A percentile compares a stretch with the other conserved stretches of the same genome.
Evolutionary conservation across 2,888 invertebrate species (phyloP).

Genomic region (Chrysopilus asiliformis): DNA sequence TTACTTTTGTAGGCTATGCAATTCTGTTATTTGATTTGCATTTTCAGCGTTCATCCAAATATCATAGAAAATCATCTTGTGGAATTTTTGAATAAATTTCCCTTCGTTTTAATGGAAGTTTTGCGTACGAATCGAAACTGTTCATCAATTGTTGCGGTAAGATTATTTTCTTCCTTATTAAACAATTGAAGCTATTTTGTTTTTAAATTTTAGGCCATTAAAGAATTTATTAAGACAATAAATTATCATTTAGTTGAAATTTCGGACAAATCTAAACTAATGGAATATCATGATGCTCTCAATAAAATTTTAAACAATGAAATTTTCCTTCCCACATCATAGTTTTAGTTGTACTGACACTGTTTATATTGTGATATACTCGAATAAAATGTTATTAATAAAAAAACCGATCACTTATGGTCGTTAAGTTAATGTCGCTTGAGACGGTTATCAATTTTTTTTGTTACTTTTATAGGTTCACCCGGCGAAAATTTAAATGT

Average conservation of each 20-base stretch:
- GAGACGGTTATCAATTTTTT: too few species aligned
- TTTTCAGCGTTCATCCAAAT: constrained; percentile 23
- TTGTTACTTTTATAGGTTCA: too few species aligned
- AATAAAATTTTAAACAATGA: too few species aligned
- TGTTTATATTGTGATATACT: too few species aligned
- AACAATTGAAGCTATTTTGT: constrained; percentile 1
- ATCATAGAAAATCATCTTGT: constrained; percentile 21
- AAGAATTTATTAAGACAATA: constrained; percentile 3
- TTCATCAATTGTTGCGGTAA: background rate
- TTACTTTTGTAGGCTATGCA: constrained; percentile 18
- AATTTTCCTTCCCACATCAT: too few species aligned
- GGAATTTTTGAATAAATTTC: constrained; percentile 26
- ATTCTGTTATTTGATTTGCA: constrained; percentile 25
- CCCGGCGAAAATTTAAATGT: too few species aligned
- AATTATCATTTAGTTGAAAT: background rate
- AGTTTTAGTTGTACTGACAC: too few species aligned
- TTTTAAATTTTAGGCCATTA: constrained; percentile 2
- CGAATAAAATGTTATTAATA: too few species aligned
- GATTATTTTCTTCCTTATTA: background rate
- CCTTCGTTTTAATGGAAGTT: constrained; percentile 24
- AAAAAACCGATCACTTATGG: too few species aligned
- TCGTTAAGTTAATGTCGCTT: too few species aligned
- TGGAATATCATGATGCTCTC: too few species aligned
- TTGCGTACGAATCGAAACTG: background rate
- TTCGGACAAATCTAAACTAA: background rate